These are phyloP conservation scores for Hermaeophaga mercurialis DNA, from an alignment of 2,888 invertebrate species.

Conservation along the genomic window DNA sequence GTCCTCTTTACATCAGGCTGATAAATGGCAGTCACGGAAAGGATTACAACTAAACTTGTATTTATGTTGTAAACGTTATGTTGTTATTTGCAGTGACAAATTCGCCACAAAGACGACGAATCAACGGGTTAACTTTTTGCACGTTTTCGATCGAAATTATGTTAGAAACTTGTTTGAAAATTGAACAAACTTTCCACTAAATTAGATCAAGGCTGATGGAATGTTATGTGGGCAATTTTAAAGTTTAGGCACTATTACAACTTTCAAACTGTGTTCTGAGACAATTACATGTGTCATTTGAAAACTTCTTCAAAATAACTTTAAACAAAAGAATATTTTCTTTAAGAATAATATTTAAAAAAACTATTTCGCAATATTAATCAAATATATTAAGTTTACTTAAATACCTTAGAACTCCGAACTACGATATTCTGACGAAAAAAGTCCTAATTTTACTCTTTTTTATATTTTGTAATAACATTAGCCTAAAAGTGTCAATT, in stretches of 20 bases:
- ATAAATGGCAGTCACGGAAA: constrained; percentile 37
- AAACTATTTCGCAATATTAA: no score
- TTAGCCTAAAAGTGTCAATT: no score
- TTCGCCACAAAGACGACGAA: constrained; percentile 9
- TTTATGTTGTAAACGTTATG: constrained; percentile 36
- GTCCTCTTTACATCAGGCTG: constrained; percentile 35
- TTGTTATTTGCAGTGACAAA: constrained; percentile 13
- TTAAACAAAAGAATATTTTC: no score
- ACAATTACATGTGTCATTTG: constrained; percentile 14
- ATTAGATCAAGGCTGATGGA: constrained; percentile 17
- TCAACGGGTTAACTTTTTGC: constrained; percentile 14
- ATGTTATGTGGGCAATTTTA: constrained; percentile 16
- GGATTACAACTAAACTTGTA: constrained; percentile 40
- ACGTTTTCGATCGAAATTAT: constrained; percentile 18
- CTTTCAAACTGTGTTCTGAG: constrained; percentile 5
- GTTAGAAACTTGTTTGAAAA: constrained; percentile 15
- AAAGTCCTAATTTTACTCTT: no score
- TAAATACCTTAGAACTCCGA: no score
- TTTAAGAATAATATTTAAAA: no score
- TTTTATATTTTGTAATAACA: no score
- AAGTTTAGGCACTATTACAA: constrained; percentile 3
- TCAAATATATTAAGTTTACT: no score
- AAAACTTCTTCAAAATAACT: neutral
- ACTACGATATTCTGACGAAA: no score
- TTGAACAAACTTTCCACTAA: constrained; percentile 14